phyloP scores from a whole-genome alignment of 2,797 vertebrate genomes.

The Pseudochirops corinnae region DNA sequence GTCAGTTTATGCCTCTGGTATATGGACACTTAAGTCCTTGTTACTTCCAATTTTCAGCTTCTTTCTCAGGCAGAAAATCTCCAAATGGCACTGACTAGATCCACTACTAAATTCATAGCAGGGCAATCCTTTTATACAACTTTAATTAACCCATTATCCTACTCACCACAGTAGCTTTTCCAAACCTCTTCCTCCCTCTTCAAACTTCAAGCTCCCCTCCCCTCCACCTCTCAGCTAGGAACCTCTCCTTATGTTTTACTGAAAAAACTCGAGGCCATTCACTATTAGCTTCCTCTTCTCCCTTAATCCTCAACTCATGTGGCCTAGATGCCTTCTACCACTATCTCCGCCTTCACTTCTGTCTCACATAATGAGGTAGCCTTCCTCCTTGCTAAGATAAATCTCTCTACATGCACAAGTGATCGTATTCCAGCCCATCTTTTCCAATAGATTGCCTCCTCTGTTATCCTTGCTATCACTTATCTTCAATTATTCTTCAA shows the following conservation, averaged over 20 bases:
- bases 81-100: background rate
- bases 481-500: background rate
- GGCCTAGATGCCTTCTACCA: background rate
- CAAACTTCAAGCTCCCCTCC: background rate
- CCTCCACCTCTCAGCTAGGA: background rate
- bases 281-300: background rate
- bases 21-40: slow-evolving; percentile 22
- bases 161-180: background rate
- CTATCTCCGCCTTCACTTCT: background rate
- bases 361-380: background rate
- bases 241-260: background rate
- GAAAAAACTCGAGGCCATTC: background rate
- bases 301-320: background rate
- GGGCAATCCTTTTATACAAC: background rate
- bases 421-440: background rate
- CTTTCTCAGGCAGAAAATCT: background rate
- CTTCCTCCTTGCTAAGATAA: background rate
- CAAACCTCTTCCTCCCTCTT: background rate
- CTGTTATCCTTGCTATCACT: background rate
- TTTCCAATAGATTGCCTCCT: background rate
- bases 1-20: background rate
- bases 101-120: background rate
- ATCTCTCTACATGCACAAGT: background rate
- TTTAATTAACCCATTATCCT: background rate
- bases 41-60: slow-evolving; percentile 2